Evolutionary conservation across 2,797 vertebrate species (phyloP).

Genomic region (Enoplosus armatus): DNA sequence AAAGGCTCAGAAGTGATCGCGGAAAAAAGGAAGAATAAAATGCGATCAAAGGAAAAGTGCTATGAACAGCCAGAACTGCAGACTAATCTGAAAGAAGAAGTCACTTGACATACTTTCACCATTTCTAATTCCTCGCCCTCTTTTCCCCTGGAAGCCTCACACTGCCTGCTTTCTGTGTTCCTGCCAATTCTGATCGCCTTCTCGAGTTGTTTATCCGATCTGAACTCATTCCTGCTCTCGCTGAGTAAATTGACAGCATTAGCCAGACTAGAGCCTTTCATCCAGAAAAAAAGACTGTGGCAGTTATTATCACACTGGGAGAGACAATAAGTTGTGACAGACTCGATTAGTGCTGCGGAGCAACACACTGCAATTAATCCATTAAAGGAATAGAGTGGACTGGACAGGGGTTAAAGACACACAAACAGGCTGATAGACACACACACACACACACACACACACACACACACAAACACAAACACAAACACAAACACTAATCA

Average conservation of each 20-base stretch:
- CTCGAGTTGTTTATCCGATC: slow-evolving; percentile 47
- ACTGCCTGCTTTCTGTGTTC: slow-evolving; percentile 27
- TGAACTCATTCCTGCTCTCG: slow-evolving; percentile 43
- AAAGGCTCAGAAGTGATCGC: neutral
- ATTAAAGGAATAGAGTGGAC: slow-evolving; percentile 57
- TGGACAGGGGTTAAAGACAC: slow-evolving; percentile 47
- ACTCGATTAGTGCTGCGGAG: slow-evolving; percentile 58
- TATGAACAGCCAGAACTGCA: slow-evolving; percentile 40
- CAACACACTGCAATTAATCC: slow-evolving; percentile 63
- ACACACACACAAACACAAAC: slow-evolving; percentile 3
- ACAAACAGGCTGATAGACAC: neutral
- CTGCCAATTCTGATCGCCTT: slow-evolving; percentile 58
- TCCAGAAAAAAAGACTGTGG: slow-evolving; percentile 50
- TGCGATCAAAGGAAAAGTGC: slow-evolving; percentile 36
- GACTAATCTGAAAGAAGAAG: slow-evolving; percentile 61
- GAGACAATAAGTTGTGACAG: slow-evolving; percentile 64
- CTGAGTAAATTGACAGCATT: slow-evolving; percentile 64
- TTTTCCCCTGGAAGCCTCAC: slow-evolving; percentile 30
- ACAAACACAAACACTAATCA: slow-evolving; percentile 9
- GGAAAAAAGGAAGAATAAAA: neutral
- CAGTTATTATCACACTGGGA: slow-evolving; percentile 62
- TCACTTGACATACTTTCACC: slow-evolving; percentile 63
- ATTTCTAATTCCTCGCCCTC: slow-evolving; percentile 58
- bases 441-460: slow-evolving; percentile 13
- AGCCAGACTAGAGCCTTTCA: slow-evolving; percentile 51